Conservation (phyloP, 2,888 invertebrate species). For the Erynnis tages region DNA sequence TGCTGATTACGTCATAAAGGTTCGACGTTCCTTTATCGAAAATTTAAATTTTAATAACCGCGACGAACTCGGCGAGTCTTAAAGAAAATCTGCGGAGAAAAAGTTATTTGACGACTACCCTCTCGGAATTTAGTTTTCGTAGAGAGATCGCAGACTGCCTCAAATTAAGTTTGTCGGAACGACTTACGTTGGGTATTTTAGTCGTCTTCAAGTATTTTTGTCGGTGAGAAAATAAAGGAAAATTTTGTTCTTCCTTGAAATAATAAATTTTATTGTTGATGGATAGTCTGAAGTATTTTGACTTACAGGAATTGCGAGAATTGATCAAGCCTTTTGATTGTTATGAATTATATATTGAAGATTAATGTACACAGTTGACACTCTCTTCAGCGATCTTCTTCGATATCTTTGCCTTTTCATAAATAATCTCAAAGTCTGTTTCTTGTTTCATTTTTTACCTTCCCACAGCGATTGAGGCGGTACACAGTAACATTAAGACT, state of each 20-base stretch:
- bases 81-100: conserved; percentile 6
- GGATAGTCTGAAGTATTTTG: too few relatives aligned
- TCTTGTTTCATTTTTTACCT: too few relatives aligned
- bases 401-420: too few relatives aligned
- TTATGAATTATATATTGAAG: too few relatives aligned
- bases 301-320: too few relatives aligned
- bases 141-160: not conserved
- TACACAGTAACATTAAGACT: too few relatives aligned
- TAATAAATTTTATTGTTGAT: not conserved
- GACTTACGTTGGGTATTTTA: not conserved
- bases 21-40: conserved; percentile 8
- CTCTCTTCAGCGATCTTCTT: too few relatives aligned
- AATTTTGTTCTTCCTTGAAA: not conserved
- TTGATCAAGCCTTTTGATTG: too few relatives aligned
- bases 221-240: not conserved
- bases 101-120: conserved; percentile 9
- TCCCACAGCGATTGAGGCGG: too few relatives aligned
- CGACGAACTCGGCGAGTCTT: conserved; percentile 8
- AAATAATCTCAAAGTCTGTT: too few relatives aligned
- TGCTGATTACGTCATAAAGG: conserved; percentile 20
- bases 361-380: too few relatives aligned
- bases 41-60: conserved; percentile 23
- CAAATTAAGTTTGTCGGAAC: conserved; percentile 8
- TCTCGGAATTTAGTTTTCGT: conserved; percentile 1
- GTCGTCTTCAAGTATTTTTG: not conserved